Conservation (phyloP, 2,888 invertebrate species). For the Agrilus mali region DNA sequence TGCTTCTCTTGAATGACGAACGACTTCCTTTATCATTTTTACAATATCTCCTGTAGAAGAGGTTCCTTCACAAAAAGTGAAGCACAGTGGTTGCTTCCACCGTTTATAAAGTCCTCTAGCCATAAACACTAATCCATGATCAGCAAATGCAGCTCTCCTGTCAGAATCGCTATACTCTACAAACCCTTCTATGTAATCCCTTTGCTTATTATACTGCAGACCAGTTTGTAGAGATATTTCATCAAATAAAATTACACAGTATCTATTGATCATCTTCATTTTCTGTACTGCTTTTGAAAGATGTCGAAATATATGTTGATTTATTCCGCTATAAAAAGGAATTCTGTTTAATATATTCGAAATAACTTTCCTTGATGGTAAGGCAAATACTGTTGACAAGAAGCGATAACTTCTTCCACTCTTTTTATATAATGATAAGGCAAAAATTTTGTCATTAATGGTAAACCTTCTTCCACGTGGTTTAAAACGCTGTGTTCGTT, state of each 20-base stretch:
- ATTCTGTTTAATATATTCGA: conserved; percentile 1
- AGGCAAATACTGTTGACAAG: conserved; percentile 6
- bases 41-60: too few relatives aligned
- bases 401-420: conserved; percentile 3
- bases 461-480: conserved; percentile 5
- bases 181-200: conserved; percentile 2
- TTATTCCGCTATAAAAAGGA: conserved; percentile 1
- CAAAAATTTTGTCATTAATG: conserved; percentile 5
- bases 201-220: neutral
- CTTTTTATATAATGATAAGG: conserved; percentile 2
- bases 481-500: neutral
- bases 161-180: neutral
- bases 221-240: neutral
- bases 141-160: neutral
- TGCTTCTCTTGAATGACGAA: conserved; percentile 2
- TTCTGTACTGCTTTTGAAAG: neutral
- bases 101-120: neutral
- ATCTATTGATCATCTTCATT: conserved; percentile 1
- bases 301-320: conserved; percentile 1
- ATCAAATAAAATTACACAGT: conserved; percentile 2
- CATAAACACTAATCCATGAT: conserved; percentile 2
- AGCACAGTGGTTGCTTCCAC: conserved; percentile 2
- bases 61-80: neutral
- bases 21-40: neutral
- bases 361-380: conserved; percentile 4